Evolutionary conservation across 2,113 vertebrate species (phyloP).

Genomic region (Cardinalis cardinalis): DNA sequence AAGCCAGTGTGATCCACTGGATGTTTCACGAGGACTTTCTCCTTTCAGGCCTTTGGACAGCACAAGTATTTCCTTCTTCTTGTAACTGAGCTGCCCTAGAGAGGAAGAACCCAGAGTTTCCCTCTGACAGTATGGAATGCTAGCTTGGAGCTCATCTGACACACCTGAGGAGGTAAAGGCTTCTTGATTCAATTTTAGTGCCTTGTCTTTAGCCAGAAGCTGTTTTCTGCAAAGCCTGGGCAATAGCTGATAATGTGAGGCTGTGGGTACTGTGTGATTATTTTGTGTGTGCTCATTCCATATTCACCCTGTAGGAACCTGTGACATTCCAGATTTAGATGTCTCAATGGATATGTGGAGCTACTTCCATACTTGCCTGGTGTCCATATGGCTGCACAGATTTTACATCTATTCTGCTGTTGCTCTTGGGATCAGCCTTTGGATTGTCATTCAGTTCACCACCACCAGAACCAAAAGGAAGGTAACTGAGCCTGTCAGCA

Average conservation of each 20-base stretch:
- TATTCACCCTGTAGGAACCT: background rate
- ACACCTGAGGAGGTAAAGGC: background rate
- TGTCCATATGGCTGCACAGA: constrained; percentile 83
- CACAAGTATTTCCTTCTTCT: background rate
- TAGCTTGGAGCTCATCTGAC: background rate
- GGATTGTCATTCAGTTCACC: constrained; percentile 76
- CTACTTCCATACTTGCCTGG: constrained; percentile 50
- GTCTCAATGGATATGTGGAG: constrained; percentile 53
- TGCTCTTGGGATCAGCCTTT: constrained; percentile 79
- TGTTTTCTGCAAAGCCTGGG: background rate
- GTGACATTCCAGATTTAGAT: constrained; percentile 11
- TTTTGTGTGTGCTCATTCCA: background rate
- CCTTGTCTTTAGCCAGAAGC: background rate
- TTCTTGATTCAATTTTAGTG: background rate
- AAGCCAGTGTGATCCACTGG: fast-evolving
- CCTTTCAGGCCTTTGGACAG: background rate
- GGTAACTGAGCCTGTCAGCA: constrained; percentile 49
- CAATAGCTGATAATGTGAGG: too few relatives aligned
- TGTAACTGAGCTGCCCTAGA: background rate
- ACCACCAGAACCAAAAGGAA: constrained; percentile 55
- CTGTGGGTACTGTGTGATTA: background rate
- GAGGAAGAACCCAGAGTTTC: background rate
- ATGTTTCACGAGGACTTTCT: background rate
- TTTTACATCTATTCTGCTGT: constrained; percentile 83
- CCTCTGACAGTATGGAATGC: fast-evolving